phyloP scores from a whole-genome alignment of 2,888 invertebrate species.

The Brachyptera risi region DNA sequence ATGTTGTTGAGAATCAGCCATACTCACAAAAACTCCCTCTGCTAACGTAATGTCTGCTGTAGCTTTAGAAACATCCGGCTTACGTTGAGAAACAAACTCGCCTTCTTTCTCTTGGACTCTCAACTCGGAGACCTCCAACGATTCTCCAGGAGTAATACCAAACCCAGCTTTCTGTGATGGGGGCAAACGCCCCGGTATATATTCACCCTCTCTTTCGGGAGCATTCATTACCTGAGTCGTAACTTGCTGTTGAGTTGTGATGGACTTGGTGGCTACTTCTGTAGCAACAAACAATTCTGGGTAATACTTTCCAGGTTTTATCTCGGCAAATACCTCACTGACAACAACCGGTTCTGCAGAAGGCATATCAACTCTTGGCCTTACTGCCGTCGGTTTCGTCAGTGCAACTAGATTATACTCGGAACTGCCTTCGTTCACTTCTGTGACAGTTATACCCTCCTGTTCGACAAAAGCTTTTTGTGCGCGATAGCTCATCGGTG shows the following conservation, averaged over 20 bases:
- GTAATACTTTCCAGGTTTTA: slow-evolving; percentile 71
- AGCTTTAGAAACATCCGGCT: slow-evolving; percentile 47
- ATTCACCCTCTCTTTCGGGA: slow-evolving; percentile 64
- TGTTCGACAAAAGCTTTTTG: slow-evolving; percentile 56
- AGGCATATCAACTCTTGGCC: slow-evolving; percentile 59
- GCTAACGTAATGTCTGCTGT: slow-evolving; percentile 49
- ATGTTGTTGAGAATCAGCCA: slow-evolving; percentile 56
- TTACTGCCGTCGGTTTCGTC: slow-evolving; percentile 48
- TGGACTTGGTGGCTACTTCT: slow-evolving; percentile 63
- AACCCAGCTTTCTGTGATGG: slow-evolving; percentile 57
- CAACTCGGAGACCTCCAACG: slow-evolving; percentile 53
- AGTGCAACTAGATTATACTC: slow-evolving; percentile 54
- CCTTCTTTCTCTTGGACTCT: slow-evolving; percentile 64
- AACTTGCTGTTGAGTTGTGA: slow-evolving; percentile 62
- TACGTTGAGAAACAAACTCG: slow-evolving; percentile 47
- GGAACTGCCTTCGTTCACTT: slow-evolving; percentile 58
- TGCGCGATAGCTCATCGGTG: slow-evolving; percentile 52
- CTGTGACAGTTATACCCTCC: slow-evolving; percentile 59
- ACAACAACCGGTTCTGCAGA: slow-evolving; percentile 60
- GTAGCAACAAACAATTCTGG: slow-evolving; percentile 76
- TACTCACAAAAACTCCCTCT: slow-evolving; percentile 54
- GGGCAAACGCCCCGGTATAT: slow-evolving; percentile 56
- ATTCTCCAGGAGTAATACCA: slow-evolving; percentile 57
- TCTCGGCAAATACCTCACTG: slow-evolving; percentile 64
- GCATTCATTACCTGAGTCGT: slow-evolving; percentile 59